Percentiles rank a stretch among this genome's conserved stretches.
Conservation (phyloP, 2,113 vertebrate genomes). For the Camelus bactrianus region DNA sequence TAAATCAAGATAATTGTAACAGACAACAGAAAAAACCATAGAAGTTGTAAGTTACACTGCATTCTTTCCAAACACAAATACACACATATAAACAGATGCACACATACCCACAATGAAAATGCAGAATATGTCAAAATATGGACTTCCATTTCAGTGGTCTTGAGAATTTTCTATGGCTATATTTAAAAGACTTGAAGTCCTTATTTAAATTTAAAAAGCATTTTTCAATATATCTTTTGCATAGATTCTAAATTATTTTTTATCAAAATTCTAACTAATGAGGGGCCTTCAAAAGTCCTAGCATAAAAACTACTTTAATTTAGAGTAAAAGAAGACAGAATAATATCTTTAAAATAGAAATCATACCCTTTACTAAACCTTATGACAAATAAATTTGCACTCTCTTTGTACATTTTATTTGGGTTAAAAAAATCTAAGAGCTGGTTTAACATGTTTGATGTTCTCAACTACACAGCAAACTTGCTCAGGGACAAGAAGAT, state of each 20-base stretch:
- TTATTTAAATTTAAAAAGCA: not conserved
- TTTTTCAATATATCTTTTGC: not conserved
- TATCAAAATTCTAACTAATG: not conserved
- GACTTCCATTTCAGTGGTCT: not conserved
- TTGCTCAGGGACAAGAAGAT: not conserved
- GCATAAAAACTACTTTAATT: not conserved
- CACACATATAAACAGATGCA: not conserved
- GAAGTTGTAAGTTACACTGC: not conserved
- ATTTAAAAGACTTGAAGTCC: not conserved
- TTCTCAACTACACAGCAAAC: not conserved
- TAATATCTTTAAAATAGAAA: not conserved
- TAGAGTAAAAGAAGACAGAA: not conserved
- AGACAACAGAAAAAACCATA: not conserved
- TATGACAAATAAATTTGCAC: not conserved
- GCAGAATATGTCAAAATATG: not conserved
- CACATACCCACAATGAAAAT: not conserved
- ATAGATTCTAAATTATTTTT: not conserved
- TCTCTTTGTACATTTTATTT: not conserved
- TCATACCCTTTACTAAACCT: not conserved
- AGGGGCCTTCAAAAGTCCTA: not conserved
- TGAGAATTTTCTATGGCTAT: not conserved
- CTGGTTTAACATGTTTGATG: not conserved
- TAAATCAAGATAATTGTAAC: not conserved
- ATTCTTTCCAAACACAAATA: not conserved
- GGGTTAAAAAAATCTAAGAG: not conserved